These are phyloP conservation scores for Urosaurus nigricauda DNA, from an alignment of 2,797 vertebrate species.

Conservation along the genomic window DNA sequence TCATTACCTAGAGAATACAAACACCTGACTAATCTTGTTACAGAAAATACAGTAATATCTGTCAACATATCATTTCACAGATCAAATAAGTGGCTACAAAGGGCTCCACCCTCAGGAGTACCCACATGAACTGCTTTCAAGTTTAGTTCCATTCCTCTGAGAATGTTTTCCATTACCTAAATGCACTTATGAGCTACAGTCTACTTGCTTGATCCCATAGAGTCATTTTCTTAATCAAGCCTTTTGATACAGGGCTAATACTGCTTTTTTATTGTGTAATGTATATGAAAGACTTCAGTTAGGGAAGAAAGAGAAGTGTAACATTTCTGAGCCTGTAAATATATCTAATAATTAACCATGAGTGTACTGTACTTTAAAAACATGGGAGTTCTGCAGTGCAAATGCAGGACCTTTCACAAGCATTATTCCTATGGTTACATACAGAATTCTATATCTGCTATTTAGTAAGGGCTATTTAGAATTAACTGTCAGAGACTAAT, in stretches of 20 bases:
- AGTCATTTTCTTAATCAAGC: constrained; percentile 29
- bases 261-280: neutral
- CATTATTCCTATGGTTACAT: no score
- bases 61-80: constrained; percentile 40
- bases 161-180: constrained; percentile 13
- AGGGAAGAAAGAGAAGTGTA: neutral
- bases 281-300: neutral
- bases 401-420: no score
- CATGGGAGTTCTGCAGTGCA: neutral
- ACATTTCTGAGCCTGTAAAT: neutral
- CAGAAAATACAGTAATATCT: constrained; percentile 43
- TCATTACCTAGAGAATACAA: constrained; percentile 36
- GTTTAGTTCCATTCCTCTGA: constrained; percentile 7
- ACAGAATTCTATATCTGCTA: no score
- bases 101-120: neutral
- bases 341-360: neutral
- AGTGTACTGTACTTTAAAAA: neutral
- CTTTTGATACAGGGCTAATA: constrained; percentile 8
- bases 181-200: constrained; percentile 3
- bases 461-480: no score
- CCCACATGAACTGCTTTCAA: constrained; percentile 24
- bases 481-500: no score
- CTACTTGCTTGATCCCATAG: constrained; percentile 15
- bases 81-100: constrained; percentile 33
- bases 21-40: constrained; percentile 42